Conservation (phyloP, 2,797 vertebrate species). For the Menidia menidia region DNA sequence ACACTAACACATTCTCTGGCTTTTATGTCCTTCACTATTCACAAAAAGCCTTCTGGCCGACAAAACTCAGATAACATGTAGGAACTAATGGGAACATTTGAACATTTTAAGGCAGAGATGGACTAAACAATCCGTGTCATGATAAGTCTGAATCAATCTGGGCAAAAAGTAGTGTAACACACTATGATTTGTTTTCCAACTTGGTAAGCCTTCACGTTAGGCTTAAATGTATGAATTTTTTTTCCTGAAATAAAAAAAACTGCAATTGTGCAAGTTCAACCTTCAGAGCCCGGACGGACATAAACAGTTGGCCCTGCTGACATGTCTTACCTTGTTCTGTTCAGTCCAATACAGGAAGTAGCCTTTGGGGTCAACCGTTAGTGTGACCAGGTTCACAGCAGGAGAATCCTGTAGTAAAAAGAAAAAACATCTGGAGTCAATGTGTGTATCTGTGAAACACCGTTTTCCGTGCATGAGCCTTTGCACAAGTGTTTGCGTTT, state of each 20-base stretch:
- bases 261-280: background rate
- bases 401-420: constrained; percentile 78
- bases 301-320: background rate
- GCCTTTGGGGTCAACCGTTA: constrained; percentile 84
- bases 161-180: background rate
- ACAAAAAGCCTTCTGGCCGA: background rate
- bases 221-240: constrained; percentile 1
- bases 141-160: background rate
- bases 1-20: background rate
- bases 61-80: background rate
- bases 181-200: background rate
- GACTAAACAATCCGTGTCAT: background rate
- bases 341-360: constrained; percentile 88
- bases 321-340: constrained; percentile 82
- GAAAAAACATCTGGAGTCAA: constrained; percentile 48
- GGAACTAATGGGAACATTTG: background rate
- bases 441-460: constrained; percentile 11
- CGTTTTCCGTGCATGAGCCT: constrained; percentile 10
- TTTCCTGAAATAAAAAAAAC: background rate
- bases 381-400: constrained; percentile 81
- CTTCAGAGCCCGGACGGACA: background rate
- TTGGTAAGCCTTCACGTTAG: constrained; percentile 7
- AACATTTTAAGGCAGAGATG: constrained; percentile 12
- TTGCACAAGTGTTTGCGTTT: constrained; percentile 3
- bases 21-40: constrained; percentile 7